Evolutionary conservation across 2,113 vertebrate genomes (phyloP).

Genomic region (Myotis brandtii): DNA sequence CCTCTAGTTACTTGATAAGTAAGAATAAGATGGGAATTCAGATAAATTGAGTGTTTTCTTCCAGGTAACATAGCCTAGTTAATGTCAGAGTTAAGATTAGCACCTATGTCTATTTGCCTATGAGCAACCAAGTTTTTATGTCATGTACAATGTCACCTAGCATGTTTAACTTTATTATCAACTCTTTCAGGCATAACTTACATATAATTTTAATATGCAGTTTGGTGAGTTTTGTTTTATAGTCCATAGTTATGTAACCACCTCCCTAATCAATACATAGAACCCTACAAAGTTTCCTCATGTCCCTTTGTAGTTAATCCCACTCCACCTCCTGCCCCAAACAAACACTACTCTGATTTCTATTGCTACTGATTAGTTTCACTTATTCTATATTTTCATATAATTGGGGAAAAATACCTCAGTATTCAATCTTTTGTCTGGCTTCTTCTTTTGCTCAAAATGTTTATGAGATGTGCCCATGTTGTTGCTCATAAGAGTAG

Average conservation of each 20-base stretch:
- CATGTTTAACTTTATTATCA: background rate
- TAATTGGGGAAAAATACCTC: background rate
- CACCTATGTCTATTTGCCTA: background rate
- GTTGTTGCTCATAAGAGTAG: background rate
- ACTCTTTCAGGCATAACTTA: background rate
- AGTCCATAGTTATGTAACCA: background rate
- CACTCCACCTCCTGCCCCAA: background rate
- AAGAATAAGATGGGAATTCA: background rate
- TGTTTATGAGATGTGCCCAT: background rate
- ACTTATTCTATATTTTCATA: background rate
- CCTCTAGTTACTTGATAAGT: background rate
- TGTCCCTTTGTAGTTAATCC: background rate
- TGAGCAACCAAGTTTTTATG: background rate
- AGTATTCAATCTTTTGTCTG: background rate
- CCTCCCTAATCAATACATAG: background rate
- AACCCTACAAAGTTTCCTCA: background rate
- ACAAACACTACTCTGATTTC: background rate
- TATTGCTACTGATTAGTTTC: background rate
- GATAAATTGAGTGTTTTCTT: background rate
- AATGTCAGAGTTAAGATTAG: conserved; percentile 19
- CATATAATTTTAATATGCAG: background rate
- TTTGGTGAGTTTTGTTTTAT: background rate
- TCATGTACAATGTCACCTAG: background rate
- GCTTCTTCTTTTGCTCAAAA: background rate
- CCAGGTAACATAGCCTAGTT: background rate